These are phyloP conservation scores for Phyllopteryx taeniolatus DNA, from an alignment of 2,113 vertebrate genomes.

Conservation along the genomic window DNA sequence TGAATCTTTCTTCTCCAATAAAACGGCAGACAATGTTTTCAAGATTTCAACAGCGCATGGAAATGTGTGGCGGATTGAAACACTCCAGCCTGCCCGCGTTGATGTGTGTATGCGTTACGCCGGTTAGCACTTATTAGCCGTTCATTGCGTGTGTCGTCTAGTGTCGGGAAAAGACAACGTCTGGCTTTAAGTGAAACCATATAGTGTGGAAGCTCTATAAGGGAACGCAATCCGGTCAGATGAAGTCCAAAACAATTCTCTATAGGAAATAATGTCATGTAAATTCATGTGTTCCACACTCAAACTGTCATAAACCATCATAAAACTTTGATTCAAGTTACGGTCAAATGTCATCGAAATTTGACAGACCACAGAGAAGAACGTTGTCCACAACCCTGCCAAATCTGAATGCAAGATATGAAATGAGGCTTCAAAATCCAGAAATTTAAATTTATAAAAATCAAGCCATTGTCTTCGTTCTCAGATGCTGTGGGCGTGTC, in stretches of 20 bases:
- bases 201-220: constrained; percentile 1
- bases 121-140: constrained; percentile 36
- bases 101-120: constrained; percentile 37
- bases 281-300: too few relatives aligned
- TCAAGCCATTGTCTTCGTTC: too few relatives aligned
- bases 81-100: constrained; percentile 18
- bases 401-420: too few relatives aligned
- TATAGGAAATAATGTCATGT: too few relatives aligned
- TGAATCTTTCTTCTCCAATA: not conserved
- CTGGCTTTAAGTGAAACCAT: constrained; percentile 46
- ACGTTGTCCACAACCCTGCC: too few relatives aligned
- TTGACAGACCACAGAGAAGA: too few relatives aligned
- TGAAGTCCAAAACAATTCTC: not conserved
- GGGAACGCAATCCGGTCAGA: not conserved
- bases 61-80: constrained; percentile 32
- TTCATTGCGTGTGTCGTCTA: constrained; percentile 46
- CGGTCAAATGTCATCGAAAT: too few relatives aligned
- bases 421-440: too few relatives aligned
- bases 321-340: too few relatives aligned
- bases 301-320: too few relatives aligned
- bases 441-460: too few relatives aligned
- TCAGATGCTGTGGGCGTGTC: too few relatives aligned
- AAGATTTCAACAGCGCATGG: not conserved
- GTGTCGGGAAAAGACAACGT: constrained; percentile 46
- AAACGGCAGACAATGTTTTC: not conserved